phyloP scores from a whole-genome alignment of 2,888 invertebrate species.

The Alloscopus bannaensis region DNA sequence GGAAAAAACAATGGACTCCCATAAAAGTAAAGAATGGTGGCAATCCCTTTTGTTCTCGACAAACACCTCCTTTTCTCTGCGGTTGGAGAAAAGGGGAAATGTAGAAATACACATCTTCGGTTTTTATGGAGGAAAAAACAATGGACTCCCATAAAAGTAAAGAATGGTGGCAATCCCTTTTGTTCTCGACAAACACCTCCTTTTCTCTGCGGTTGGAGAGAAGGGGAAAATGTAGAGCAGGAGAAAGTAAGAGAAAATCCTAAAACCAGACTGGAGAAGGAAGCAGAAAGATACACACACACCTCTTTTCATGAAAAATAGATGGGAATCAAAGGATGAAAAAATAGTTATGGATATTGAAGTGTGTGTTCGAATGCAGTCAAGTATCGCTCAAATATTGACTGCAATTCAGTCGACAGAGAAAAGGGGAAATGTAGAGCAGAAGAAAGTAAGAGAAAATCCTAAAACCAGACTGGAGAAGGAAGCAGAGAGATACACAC shows the following conservation, averaged over 20 bases:
- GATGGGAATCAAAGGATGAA: not conserved
- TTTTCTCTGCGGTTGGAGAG: too few species aligned
- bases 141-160: not conserved
- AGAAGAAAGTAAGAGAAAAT: not conserved
- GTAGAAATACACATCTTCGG: too few species aligned
- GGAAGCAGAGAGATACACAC: too few species aligned
- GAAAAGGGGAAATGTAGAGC: not conserved
- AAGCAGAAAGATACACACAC: too few species aligned
- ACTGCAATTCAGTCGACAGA: too few species aligned
- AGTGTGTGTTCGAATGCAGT: too few species aligned
- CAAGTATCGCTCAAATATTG: too few species aligned
- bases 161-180: conserved; percentile 20
- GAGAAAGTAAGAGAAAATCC: not conserved
- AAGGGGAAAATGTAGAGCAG: not conserved
- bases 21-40: conserved; percentile 17
- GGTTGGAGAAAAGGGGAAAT: not conserved
- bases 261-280: too few species aligned
- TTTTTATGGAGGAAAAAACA: conserved; percentile 15
- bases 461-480: too few species aligned
- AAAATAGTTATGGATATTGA: conserved; percentile 7
- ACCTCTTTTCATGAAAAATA: conserved; percentile 3
- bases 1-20: not conserved
- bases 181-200: not conserved
- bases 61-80: too few species aligned
- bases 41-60: conserved; percentile 1